Percentiles rank a stretch among this genome's conserved stretches.
phyloP scores from a whole-genome alignment of 2,888 invertebrate genomes.

The Isotomurus palustris region DNA sequence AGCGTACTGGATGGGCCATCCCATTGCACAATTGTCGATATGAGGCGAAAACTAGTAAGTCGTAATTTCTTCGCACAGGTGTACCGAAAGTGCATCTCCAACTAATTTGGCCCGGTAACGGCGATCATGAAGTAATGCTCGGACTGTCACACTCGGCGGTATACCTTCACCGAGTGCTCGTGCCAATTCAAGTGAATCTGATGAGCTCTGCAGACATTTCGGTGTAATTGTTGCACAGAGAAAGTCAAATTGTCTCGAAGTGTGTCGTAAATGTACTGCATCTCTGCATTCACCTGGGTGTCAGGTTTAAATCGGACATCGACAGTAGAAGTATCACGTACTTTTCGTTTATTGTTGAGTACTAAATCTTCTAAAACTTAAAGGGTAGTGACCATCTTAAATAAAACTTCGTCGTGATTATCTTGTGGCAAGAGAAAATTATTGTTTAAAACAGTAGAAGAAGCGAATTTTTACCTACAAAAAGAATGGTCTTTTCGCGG shows the following conservation, averaged over 20 bases:
- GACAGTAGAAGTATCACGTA: background rate
- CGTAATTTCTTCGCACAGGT: background rate
- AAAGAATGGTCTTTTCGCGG: too few species aligned
- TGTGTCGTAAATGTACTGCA: conserved; percentile 3
- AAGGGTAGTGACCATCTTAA: too few species aligned
- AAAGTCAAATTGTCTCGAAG: background rate
- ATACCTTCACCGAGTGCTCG: conserved; percentile 7
- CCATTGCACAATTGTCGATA: background rate
- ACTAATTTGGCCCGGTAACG: conserved; percentile 1
- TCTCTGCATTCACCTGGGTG: background rate
- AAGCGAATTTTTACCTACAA: too few species aligned
- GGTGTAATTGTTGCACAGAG: conserved; percentile 2
- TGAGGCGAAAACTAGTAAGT: background rate
- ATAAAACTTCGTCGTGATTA: too few species aligned
- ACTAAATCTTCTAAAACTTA: too few species aligned
- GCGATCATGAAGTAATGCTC: conserved; percentile 3
- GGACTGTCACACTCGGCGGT: background rate
- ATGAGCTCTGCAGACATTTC: conserved; percentile 4
- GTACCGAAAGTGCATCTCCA: conserved; percentile 1
- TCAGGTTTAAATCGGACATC: background rate
- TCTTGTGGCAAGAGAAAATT: too few species aligned
- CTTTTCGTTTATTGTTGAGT: too few species aligned
- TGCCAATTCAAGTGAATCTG: conserved; percentile 3
- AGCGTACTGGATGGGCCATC: background rate
- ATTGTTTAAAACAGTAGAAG: too few species aligned